Percentiles rank a stretch among this genome's conserved stretches.
Conservation (phyloP, 2,113 vertebrate species). For the Lophura nycthemera region DNA sequence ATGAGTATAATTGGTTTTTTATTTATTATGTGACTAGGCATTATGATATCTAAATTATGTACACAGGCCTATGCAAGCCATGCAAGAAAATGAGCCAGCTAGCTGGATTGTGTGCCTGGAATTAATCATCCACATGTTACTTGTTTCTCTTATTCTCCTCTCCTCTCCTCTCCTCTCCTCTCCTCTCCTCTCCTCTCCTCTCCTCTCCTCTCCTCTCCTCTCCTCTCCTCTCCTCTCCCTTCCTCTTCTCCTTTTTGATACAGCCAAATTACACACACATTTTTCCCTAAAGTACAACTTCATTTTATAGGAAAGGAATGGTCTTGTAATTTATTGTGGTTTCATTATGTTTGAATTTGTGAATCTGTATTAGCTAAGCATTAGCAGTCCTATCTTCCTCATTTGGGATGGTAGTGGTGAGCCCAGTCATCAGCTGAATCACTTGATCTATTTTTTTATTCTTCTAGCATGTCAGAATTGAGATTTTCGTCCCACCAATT, state of each 20-base stretch:
- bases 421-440: fast-evolving
- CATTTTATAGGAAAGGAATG: background rate
- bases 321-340: background rate
- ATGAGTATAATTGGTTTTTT: background rate
- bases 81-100: background rate
- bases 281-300: background rate
- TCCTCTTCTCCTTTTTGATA: background rate
- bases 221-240: background rate
- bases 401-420: background rate
- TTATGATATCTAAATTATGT: background rate
- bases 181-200: background rate
- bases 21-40: conserved; percentile 38
- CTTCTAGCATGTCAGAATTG: background rate
- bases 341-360: background rate
- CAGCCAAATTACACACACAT: background rate
- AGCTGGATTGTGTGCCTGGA: background rate
- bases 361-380: background rate
- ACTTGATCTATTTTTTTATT: background rate
- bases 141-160: background rate
- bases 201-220: background rate
- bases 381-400: background rate
- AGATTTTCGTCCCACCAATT: background rate
- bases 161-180: background rate
- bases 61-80: background rate
- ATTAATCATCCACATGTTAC: background rate